Base-by-base conservation (phyloP, 2,888 invertebrate genomes). In the Drosophila helvetica region DNA sequence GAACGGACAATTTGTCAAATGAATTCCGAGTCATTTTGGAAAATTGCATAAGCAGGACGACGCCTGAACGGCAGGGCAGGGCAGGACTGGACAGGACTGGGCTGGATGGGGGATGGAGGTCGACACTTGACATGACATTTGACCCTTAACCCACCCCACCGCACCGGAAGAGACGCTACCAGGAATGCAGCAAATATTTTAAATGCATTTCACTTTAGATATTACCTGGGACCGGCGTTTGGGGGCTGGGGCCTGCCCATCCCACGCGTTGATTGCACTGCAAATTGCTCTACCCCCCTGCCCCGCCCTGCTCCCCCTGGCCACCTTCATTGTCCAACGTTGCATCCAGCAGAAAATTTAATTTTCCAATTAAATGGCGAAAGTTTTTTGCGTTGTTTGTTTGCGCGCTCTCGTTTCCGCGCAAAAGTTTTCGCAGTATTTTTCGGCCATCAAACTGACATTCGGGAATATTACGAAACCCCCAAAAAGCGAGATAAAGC, bases 311-410 rank as follows among this genome's bases (percentile, higher is more conserved):
- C 12, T 1, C 12, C 12, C 10, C 12, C 12, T 12, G 3, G 9
- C 30, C 27, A 27, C 10, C 30, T 3, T 38, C 63, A 70, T 61
- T 60, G 69, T 58, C 69, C n/a, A 22, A 17, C 57, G 46, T 46
- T 43, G 71, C 56, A 61, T 38, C 38, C 54, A 73, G 78, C 77
- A 88, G 76, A 56, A 83, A 90, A 90, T 90, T 90, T 90, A 86
- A 90, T 90, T 90, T 90, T 90, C 89, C 90, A 90, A 90, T 90
- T 90, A 90, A 90, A 90, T 83, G 74, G 78, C 75, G 70, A 77
- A 80, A 66, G 63, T 72, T 87, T 50, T 59, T 27, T 47, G 48
- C 53, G 56, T 53, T 54, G 25, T 45, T 17, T 48, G n/a, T 48
- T 53, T 54, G 48, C 10, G 25, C 3, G 25, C 27, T 4, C 22